Base-by-base conservation (phyloP, 2,888 invertebrate genomes). In the Drosophila neutralis region DNA sequence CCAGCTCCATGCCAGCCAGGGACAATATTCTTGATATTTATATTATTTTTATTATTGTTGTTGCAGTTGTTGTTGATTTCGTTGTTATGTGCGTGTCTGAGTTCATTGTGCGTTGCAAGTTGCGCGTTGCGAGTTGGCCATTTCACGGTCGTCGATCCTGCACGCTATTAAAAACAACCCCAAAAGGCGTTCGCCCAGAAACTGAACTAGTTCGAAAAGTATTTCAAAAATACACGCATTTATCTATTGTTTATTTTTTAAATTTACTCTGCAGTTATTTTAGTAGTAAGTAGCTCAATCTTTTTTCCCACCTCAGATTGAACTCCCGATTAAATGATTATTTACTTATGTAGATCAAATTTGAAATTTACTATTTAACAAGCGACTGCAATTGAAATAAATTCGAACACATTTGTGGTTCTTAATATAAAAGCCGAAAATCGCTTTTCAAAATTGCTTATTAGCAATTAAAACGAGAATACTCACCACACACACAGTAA, bases 91-190 rank as follows among this genome's bases (percentile, higher is more conserved):
- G 78, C 74, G 81, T 71, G 73, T 38, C 42, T 68, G 84, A 69
- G 87, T 87, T 87, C 87, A 89, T 84, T 90, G 89, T 82, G 90
- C 89, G 90, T 84, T 81, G 76, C 75, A 79, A 78, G 49, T 68
- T 38, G 36, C 36, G 73, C 73, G 49, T 68, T 38, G 45, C 42
- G 81, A 77, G 56, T 69, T 75, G 63, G 67, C 61, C 83, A 90
- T 84, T 84, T 87, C 89, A 90, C 89, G 87, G 87, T 90, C 87
- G 85, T 90, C 90, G 87, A 90, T 87, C 90, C 87, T 90, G 73
- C 75, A 75, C 82, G 82, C 82, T 63, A 81, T 65, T 60, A 56
- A 65, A 45, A 77, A 54, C 78, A 78, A 81, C 78, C 78, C 78
- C 78, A 78, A 81, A 81, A 69, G 38, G 38, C 78, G 78, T 58